Percentiles rank a stretch among this genome's conserved stretches.
Evolutionary conservation across 92 coral and sea anemone genomes (phyloP).

Genomic region (Epizoanthus illoricatus): DNA sequence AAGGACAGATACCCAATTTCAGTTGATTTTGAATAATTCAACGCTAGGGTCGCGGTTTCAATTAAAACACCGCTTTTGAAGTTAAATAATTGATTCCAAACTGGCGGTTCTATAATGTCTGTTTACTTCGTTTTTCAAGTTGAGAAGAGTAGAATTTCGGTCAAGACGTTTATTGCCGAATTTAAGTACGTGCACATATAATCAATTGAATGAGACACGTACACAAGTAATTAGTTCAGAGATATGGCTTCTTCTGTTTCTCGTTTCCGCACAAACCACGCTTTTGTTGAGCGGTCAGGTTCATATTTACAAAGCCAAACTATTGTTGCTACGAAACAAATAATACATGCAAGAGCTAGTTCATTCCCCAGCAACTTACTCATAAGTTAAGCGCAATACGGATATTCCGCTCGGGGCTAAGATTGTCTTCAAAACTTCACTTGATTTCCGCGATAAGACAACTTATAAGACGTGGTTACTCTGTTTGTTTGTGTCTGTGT

Average conservation of each 20-base stretch:
- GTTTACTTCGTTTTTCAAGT: conserved; percentile 8
- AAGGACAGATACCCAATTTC: conserved; percentile 5
- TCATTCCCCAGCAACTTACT: background rate
- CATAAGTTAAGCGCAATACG: background rate
- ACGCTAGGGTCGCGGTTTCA: conserved; percentile 20
- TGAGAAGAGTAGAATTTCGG: background rate
- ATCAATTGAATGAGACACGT: background rate
- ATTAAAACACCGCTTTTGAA: conserved; percentile 38
- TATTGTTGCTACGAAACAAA: conserved; percentile 35
- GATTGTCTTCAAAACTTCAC: too few relatives aligned
- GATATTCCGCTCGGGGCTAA: too few relatives aligned
- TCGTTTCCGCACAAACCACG: conserved; percentile 8
- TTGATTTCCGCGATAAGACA: too few relatives aligned
- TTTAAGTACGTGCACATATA: too few relatives aligned
- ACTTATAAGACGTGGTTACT: too few relatives aligned
- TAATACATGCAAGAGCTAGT: background rate
- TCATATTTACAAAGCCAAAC: conserved; percentile 12
- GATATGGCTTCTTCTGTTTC: background rate
- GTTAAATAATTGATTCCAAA: conserved; percentile 29
- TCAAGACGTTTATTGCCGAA: background rate
- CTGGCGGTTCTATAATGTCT: conserved; percentile 13
- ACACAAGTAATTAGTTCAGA: background rate
- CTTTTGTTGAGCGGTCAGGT: conserved; percentile 4
- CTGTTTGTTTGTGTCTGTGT: too few relatives aligned
- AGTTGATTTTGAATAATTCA: conserved; percentile 19